These are phyloP conservation scores for Ondatra zibethicus DNA, from an alignment of 2,113 vertebrate species.

Conservation along the genomic window DNA sequence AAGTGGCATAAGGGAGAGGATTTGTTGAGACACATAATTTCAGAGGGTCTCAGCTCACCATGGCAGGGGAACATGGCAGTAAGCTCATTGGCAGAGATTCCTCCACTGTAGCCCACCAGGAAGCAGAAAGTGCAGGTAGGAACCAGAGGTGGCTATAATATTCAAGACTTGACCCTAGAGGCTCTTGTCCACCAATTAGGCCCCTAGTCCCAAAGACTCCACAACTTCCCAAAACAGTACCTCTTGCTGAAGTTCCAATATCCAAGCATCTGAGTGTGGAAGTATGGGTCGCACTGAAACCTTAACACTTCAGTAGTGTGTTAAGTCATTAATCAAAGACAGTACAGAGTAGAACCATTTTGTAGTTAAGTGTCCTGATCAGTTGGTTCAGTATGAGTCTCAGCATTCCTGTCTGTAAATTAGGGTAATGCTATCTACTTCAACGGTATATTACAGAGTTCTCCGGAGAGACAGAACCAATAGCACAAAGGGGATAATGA, in stretches of 20 bases:
- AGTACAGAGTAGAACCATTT: conserved; percentile 2
- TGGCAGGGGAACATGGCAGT: neutral
- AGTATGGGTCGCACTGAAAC: neutral
- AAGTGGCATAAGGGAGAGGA: neutral
- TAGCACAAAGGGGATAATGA: neutral
- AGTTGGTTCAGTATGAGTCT: neutral
- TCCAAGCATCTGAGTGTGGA: neutral
- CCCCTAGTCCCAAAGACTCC: neutral
- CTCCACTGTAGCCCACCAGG: neutral
- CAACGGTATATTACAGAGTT: neutral
- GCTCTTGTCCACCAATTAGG: neutral
- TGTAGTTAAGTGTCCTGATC: neutral
- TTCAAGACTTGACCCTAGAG: neutral
- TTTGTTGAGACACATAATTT: neutral
- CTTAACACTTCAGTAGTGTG: neutral
- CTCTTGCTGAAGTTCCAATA: neutral
- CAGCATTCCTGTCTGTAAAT: neutral
- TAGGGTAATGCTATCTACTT: neutral
- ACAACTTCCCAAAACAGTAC: neutral
- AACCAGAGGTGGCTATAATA: no score
- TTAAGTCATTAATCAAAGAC: conserved; percentile 45
- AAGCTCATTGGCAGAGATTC: neutral
- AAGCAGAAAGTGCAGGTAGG: neutral
- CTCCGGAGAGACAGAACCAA: neutral
- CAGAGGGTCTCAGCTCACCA: neutral